phyloP scores from a whole-genome alignment of 37 sponge, comb jelly and placozoan species.

The Sycon ciliatum region DNA sequence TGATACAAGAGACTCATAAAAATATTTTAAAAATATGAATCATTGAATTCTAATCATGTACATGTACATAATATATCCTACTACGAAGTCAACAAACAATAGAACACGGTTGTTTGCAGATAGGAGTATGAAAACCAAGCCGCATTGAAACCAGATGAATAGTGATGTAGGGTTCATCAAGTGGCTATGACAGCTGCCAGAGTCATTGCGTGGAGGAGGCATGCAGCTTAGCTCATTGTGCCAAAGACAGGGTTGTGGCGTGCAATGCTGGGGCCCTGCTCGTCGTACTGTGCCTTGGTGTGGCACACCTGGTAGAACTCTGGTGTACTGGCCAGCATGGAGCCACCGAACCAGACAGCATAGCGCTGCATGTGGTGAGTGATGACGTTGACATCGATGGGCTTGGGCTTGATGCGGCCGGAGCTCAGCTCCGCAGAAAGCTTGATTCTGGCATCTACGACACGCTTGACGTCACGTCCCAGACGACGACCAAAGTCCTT shows the following conservation, averaged over 20 bases:
- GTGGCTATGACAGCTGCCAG: too few species aligned
- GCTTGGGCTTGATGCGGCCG: slow-evolving; percentile 89
- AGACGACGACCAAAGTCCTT: slow-evolving; percentile 93
- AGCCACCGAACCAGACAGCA: slow-evolving; percentile 99
- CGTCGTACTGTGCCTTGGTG: slow-evolving; percentile 97
- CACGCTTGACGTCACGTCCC: slow-evolving; percentile 87
- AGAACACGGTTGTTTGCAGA: too few species aligned
- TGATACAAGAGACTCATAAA: too few species aligned
- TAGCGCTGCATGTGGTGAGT: slow-evolving; percentile 99
- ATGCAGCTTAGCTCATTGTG: slow-evolving; percentile 84
- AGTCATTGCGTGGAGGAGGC: too few species aligned
- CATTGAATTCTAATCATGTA: too few species aligned
- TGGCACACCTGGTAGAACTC: slow-evolving; percentile 98
- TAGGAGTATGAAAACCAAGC: too few species aligned
- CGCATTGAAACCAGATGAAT: too few species aligned
- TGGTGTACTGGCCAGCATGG: slow-evolving; percentile 93
- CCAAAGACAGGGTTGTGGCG: slow-evolving; percentile 98
- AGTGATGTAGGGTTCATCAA: too few species aligned
- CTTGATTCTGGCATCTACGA: slow-evolving; percentile 82
- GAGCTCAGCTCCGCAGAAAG: slow-evolving; percentile 85
- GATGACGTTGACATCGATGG: slow-evolving; percentile 89
- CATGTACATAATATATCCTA: too few species aligned
- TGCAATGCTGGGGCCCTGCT: slow-evolving; percentile 96
- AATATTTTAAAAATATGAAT: too few species aligned
- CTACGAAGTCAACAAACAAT: too few species aligned